Evolutionary conservation across 1,140 invertebrate genomes (phyloP).

Genomic region (Heliconius hewitsoni): DNA sequence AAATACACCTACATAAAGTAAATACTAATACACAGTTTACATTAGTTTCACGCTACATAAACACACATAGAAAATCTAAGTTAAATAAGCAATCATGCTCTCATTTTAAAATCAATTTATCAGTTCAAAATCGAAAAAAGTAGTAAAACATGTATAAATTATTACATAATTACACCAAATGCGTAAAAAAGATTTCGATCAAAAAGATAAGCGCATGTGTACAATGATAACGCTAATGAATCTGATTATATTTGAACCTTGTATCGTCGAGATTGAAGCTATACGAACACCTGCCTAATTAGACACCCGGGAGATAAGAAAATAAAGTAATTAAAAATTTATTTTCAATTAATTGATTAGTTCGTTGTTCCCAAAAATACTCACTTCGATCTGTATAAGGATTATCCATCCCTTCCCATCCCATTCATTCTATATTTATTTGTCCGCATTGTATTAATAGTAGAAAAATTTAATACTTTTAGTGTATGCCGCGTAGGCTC

Average conservation of each 20-base stretch:
- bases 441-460: constrained; percentile 72
- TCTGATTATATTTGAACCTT: constrained; percentile 8
- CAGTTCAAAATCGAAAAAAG: constrained; percentile 6
- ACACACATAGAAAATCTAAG: not conserved
- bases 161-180: constrained; percentile 10
- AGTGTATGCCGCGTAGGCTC: constrained; percentile 62
- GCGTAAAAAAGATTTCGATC: constrained; percentile 5
- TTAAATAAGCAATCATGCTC: constrained; percentile 12
- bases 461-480: constrained; percentile 78
- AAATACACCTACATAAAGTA: not conserved
- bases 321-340: constrained; percentile 11
- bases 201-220: not conserved
- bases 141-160: constrained; percentile 4
- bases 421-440: constrained; percentile 77
- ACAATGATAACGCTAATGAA: constrained; percentile 11
- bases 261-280: not conserved
- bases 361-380: constrained; percentile 41
- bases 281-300: constrained; percentile 7
- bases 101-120: constrained; percentile 15
- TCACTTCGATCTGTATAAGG: constrained; percentile 59
- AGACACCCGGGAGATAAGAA: not conserved
- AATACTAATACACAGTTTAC: not conserved
- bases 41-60: not conserved
- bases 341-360: constrained; percentile 34
- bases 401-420: constrained; percentile 58